phyloP scores from a whole-genome alignment of 2,888 invertebrate genomes.

The Hypercompe scribonia region DNA sequence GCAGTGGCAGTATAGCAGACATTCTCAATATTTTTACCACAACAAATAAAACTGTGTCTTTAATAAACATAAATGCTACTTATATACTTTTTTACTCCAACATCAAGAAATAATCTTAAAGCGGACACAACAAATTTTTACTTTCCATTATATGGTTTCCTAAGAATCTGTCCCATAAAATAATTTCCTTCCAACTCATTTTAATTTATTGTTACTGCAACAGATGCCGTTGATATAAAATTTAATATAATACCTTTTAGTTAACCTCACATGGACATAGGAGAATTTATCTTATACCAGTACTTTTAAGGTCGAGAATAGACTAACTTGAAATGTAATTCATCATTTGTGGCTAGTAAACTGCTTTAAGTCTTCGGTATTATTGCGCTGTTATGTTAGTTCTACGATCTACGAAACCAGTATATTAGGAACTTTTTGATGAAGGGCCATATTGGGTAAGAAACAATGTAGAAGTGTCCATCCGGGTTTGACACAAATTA shows the following conservation, averaged over 20 bases:
- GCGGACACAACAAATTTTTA: background rate
- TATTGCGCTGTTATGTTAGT: constrained; percentile 22
- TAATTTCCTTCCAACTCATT: constrained; percentile 27
- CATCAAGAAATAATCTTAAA: background rate
- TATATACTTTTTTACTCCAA: background rate
- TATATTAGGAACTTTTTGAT: constrained; percentile 21
- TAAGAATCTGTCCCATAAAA: constrained; percentile 15
- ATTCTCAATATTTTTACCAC: background rate
- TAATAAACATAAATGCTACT: background rate
- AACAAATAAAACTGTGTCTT: background rate
- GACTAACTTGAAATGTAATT: constrained; percentile 8
- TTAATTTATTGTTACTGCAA: constrained; percentile 35
- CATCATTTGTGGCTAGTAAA: constrained; percentile 32
- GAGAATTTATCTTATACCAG: constrained; percentile 7
- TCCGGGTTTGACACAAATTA: background rate
- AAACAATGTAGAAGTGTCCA: background rate
- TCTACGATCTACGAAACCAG: constrained; percentile 16
- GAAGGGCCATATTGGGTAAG: background rate
- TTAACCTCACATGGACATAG: background rate
- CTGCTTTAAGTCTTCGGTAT: constrained; percentile 26
- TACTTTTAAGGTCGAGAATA: constrained; percentile 6
- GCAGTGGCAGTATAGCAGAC: too few species aligned
- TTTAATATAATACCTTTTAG: constrained; percentile 26
- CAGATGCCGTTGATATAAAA: constrained; percentile 34
- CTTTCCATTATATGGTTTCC: constrained; percentile 12